Base-by-base conservation (phyloP, 2,888 invertebrate genomes). In the Cantharis rufa region DNA sequence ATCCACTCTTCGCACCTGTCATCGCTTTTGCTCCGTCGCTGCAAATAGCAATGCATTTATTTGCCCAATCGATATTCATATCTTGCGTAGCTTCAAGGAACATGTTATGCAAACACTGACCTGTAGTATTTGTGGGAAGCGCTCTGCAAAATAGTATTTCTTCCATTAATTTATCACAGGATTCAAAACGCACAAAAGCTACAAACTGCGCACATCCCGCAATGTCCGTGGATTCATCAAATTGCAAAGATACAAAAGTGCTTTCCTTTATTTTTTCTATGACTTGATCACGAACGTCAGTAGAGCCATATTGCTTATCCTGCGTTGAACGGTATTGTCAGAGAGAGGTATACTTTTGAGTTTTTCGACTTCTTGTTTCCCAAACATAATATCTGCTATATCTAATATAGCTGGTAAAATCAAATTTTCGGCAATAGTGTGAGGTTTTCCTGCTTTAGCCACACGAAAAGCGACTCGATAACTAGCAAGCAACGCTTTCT, bases 251-350 rank as follows among this genome's bases (percentile, higher is more conserved):
- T 9, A 27, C 27, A 27, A 27, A 27, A 9, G 27, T 27, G 7
- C 27, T 27, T 27, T 27, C 9, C 7, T 27, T 27, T 27, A 77
- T 62, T 77, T 77, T 70, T 77, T 70, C 71, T 61, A 74, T 71
- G 63, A 77, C 66, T 75, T 77, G 74, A 64, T 77, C 74, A 16
- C 66, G 77, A 75, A 64, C 48, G 18, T 74, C 74, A 70, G 32
- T 72, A n/a, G n/a, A 15, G 78, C 83, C 80, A 83, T 84, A 80
- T 84, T 83, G 81, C 80, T 81, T 81, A 85, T 85, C 75, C 83
- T 82, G 81, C 84, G 83, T 80, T 75, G 78, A 82, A 85, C 79
- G 69, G 84, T 84, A 83, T 84, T 83, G 80, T 85, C 81, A 80
- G 84, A 84, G 71, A 85, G 82, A 74, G 83, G 84, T 83, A 84